These are phyloP conservation scores for Eucidaris tribuloides DNA, from an alignment of 35 echinoderm and acorn worm genomes.

Conservation along the genomic window DNA sequence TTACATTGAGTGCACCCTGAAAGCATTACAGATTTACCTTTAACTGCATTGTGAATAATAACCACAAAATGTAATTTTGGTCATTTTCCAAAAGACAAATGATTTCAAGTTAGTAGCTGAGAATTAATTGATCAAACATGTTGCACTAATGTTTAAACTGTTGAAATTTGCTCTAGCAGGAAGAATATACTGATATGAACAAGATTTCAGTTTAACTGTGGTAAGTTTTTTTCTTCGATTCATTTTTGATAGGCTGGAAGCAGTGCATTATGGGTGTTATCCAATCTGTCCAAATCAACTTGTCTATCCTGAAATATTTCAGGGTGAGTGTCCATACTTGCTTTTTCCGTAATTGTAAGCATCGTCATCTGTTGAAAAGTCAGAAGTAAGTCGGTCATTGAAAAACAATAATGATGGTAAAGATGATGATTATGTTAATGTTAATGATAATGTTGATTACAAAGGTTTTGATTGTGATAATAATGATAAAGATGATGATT, in stretches of 20 bases:
- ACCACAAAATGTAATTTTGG: not conserved
- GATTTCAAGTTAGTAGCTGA: not conserved
- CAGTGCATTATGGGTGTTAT: slow-evolving; percentile 42
- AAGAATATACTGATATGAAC: not conserved
- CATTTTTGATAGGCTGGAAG: slow-evolving; percentile 30
- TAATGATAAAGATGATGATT: too few relatives aligned
- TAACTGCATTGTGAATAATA: not conserved
- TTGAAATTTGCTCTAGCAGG: not conserved
- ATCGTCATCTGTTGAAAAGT: not conserved
- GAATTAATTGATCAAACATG: too few relatives aligned
- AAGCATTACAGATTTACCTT: too few relatives aligned
- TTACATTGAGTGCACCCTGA: too few relatives aligned
- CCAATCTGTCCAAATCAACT: slow-evolving; percentile 38
- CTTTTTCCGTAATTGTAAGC: not conserved
- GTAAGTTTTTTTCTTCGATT: not conserved
- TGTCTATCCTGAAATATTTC: slow-evolving; percentile 57
- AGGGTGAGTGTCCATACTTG: slow-evolving; percentile 4
- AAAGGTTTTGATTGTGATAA: not conserved
- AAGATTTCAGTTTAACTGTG: not conserved
- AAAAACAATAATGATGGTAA: not conserved
- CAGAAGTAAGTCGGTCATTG: too few relatives aligned
- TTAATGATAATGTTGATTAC: not conserved
- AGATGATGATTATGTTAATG: not conserved
- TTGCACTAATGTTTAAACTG: not conserved
- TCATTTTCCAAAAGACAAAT: not conserved